Conservation (phyloP, 2,888 invertebrate genomes). For the Ypsolopha scabrella region DNA sequence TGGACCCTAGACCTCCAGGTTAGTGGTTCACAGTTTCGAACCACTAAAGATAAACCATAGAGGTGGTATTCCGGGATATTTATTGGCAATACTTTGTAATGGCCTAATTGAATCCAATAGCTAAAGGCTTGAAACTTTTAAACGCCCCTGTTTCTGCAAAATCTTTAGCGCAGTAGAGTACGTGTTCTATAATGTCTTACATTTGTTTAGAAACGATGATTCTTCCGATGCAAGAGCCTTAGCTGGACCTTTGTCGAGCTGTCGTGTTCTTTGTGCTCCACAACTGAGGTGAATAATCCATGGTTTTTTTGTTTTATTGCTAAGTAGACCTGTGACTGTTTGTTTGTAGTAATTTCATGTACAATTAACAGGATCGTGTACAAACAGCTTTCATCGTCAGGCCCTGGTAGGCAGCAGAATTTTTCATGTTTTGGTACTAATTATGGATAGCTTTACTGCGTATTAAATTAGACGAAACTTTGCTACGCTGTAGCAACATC, state of each 20-base stretch:
- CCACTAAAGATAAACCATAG: too few species aligned
- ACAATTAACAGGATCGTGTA: slow-evolving; percentile 37
- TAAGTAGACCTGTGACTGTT: neutral
- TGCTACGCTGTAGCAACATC: too few species aligned
- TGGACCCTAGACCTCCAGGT: too few species aligned
- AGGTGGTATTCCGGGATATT: too few species aligned
- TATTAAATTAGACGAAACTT: too few species aligned
- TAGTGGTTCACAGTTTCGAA: too few species aligned
- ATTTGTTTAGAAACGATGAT: slow-evolving; percentile 35
- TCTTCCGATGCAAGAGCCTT: slow-evolving; percentile 33
- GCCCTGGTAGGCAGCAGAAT: slow-evolving; percentile 21
- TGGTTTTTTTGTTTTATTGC: neutral
- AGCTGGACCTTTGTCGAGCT: slow-evolving; percentile 38
- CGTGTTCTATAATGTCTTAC: neutral
- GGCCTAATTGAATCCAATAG: too few species aligned
- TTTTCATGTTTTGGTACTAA: neutral
- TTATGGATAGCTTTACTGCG: too few species aligned
- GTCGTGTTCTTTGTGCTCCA: slow-evolving; percentile 45
- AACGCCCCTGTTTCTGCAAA: too few species aligned
- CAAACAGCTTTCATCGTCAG: slow-evolving; percentile 29
- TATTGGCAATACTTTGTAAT: too few species aligned
- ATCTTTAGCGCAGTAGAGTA: too few species aligned
- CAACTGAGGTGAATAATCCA: slow-evolving; percentile 38
- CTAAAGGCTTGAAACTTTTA: too few species aligned
- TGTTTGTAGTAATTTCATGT: neutral